Conservation (phyloP, 2,797 vertebrate genomes). For the Syngnathus acus region DNA sequence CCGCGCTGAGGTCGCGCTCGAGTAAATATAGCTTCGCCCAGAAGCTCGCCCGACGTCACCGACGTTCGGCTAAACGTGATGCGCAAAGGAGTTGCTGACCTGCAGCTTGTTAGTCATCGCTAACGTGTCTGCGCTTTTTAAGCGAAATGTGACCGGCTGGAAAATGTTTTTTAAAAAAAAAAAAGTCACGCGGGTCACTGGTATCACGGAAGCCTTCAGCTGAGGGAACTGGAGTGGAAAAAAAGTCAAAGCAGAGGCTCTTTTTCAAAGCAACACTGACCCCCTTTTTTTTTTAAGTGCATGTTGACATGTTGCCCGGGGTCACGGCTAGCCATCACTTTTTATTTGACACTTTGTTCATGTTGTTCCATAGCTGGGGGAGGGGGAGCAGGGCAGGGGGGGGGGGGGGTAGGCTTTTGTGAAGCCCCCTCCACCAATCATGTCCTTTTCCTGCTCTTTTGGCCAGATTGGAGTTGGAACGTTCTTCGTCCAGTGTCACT, state of each 20-base stretch:
- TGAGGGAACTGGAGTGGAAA: conserved; percentile 48
- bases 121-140: conserved; percentile 12
- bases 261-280: conserved; percentile 17
- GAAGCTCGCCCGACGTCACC: conserved; percentile 36
- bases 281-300: conserved; percentile 4
- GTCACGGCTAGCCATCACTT: conserved; percentile 10
- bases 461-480: conserved; percentile 1
- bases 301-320: conserved; percentile 8
- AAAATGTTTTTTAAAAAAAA: conserved; percentile 20
- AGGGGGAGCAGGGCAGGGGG: conserved; percentile 4
- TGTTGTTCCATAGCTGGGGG: conserved; percentile 4
- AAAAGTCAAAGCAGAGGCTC: conserved; percentile 32
- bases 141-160: conserved; percentile 18
- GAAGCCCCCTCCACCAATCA: background rate
- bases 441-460: background rate
- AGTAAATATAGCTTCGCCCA: conserved; percentile 53
- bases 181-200: conserved; percentile 14
- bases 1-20: conserved; percentile 36
- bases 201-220: conserved; percentile 29
- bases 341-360: conserved; percentile 7
- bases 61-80: conserved; percentile 21
- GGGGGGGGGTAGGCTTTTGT: conserved; percentile 19
- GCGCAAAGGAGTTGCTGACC: background rate
- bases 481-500: conserved; percentile 13
- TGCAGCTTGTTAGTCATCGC: conserved; percentile 15